Evolutionary conservation across 1,140 invertebrate species (phyloP).

Genomic region (Lasioglossum albipes): DNA sequence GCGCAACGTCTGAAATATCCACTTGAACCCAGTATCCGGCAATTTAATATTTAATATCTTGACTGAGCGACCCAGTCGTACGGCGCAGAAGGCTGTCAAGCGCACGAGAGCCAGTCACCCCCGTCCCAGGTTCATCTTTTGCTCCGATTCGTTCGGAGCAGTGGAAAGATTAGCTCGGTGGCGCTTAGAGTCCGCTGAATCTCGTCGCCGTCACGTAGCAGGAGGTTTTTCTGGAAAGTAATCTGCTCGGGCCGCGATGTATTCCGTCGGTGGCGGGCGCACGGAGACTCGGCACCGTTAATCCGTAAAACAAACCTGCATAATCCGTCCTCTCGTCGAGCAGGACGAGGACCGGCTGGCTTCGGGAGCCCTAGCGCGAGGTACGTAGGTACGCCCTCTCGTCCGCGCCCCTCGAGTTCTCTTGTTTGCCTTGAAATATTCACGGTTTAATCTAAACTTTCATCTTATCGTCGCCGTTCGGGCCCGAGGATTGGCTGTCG

Average conservation of each 20-base stretch:
- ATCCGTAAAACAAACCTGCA: slow-evolving; percentile 55
- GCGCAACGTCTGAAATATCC: no score
- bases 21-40: no score
- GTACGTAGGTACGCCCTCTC: background rate
- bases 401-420: background rate
- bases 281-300: slow-evolving; percentile 27
- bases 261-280: background rate
- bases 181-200: background rate
- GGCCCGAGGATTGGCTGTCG: slow-evolving; percentile 47
- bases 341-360: slow-evolving; percentile 9
- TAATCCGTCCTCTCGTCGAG: slow-evolving; percentile 32
- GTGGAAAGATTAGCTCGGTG: background rate
- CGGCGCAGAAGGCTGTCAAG: no score
- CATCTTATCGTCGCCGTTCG: slow-evolving; percentile 57
- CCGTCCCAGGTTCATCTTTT: no score
- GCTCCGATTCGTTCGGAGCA: background rate
- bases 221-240: background rate
- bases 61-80: no score
- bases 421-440: slow-evolving; percentile 59
- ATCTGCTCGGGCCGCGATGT: background rate
- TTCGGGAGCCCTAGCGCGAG: background rate
- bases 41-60: no score
- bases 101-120: no score
- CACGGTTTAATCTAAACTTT: slow-evolving; percentile 68
- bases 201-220: background rate